Percentiles rank a stretch among this genome's conserved stretches.
Conservation (phyloP, 2,113 vertebrate genomes). For the Syngnathoides biaculeatus region DNA sequence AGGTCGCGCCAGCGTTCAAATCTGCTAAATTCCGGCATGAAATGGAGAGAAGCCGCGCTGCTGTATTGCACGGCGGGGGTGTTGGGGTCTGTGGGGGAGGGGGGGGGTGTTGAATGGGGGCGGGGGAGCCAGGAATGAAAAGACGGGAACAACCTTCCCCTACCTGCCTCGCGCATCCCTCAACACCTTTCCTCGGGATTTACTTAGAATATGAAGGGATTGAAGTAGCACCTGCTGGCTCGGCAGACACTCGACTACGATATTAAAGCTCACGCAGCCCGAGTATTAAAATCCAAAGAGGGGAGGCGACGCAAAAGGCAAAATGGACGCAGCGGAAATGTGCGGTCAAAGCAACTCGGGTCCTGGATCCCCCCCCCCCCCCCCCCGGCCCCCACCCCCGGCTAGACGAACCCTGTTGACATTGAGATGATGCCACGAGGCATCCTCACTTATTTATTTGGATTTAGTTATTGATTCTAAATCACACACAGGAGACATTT, state of each 20-base stretch:
- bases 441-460: slow-evolving; percentile 36
- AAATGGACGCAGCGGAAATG: slow-evolving; percentile 63
- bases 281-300: slow-evolving; percentile 74
- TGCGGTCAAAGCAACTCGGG: slow-evolving; percentile 60
- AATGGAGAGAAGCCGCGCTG: slow-evolving; percentile 35
- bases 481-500: slow-evolving; percentile 53
- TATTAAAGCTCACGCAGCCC: slow-evolving; percentile 70
- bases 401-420: slow-evolving; percentile 56
- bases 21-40: slow-evolving; percentile 42
- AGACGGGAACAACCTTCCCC: slow-evolving; percentile 24
- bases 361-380: slow-evolving; percentile 34
- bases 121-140: slow-evolving; percentile 24
- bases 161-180: slow-evolving; percentile 36
- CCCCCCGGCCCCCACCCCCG: too few relatives aligned
- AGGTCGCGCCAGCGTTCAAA: slow-evolving; percentile 32
- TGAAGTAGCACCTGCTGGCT: slow-evolving; percentile 69
- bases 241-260: slow-evolving; percentile 70
- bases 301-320: slow-evolving; percentile 33
- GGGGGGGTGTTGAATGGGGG: slow-evolving; percentile 8
- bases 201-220: slow-evolving; percentile 78
- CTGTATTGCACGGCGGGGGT: slow-evolving; percentile 7
- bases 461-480: slow-evolving; percentile 82
- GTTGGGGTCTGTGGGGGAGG: slow-evolving; percentile 9
- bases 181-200: slow-evolving; percentile 76
- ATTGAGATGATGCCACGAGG: slow-evolving; percentile 64